phyloP scores from a whole-genome alignment of 2,113 vertebrate species.

The Clinocottus analis region DNA sequence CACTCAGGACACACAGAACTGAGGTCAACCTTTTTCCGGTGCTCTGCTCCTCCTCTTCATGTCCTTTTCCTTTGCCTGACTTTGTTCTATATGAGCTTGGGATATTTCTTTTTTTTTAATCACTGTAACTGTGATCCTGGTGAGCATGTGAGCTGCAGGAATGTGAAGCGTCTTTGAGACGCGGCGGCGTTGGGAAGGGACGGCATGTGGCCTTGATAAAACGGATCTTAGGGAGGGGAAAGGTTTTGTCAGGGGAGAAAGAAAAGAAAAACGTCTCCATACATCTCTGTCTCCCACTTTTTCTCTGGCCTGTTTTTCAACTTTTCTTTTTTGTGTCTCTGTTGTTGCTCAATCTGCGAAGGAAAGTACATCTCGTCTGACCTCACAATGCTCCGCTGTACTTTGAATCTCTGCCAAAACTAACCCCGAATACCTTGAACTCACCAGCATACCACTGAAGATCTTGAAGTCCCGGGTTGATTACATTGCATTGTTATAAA shows the following conservation, averaged over 20 bases:
- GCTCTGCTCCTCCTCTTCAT: conserved; percentile 32
- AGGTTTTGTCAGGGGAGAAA: conserved; percentile 39
- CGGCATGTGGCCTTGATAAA: conserved; percentile 60
- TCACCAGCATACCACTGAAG: conserved; percentile 25
- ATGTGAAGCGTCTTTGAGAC: conserved; percentile 50
- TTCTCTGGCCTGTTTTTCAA: conserved; percentile 3
- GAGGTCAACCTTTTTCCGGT: conserved; percentile 56
- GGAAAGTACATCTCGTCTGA: conserved; percentile 26
- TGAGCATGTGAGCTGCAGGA: conserved; percentile 48
- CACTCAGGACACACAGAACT: conserved; percentile 61
- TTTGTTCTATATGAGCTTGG: not conserved
- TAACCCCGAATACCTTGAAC: conserved; percentile 33
- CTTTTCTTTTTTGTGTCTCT: not conserved
- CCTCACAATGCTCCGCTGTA: not conserved
- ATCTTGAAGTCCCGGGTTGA: conserved; percentile 38
- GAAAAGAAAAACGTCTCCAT: conserved; percentile 24
- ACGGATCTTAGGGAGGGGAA: conserved; percentile 26
- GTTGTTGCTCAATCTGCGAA: conserved; percentile 14
- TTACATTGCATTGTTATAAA: conserved; percentile 29
- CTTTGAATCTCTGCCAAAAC: conserved; percentile 48
- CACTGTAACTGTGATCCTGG: conserved; percentile 18
- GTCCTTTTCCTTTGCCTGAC: conserved; percentile 28
- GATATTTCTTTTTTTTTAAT: no score
- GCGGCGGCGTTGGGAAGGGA: conserved; percentile 9
- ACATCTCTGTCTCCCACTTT: conserved; percentile 5